phyloP scores from a whole-genome alignment of 2,888 invertebrate species.

The Lasiommata megera region DNA sequence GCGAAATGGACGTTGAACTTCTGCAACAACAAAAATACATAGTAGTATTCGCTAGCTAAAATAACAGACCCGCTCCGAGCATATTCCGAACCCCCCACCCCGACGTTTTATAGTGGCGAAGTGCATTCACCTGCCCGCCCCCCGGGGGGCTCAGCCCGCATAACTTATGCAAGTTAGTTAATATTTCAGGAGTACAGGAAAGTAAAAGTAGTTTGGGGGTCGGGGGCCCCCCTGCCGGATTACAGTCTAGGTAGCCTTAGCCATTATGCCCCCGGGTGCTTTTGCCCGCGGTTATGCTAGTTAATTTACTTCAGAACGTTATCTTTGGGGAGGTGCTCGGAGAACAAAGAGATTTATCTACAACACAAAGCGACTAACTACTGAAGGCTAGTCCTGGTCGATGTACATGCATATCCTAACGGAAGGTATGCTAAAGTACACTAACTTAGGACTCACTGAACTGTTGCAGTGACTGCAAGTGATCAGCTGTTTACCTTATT shows the following conservation, averaged over 20 bases:
- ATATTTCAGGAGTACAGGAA: constrained; percentile 68
- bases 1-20: constrained; percentile 40
- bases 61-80: constrained; percentile 37
- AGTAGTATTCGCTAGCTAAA: constrained; percentile 35
- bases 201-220: constrained; percentile 57
- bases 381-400: no score
- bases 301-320: constrained; percentile 25
- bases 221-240: constrained; percentile 15
- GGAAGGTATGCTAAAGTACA: no score
- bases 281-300: constrained; percentile 23
- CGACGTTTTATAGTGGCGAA: constrained; percentile 27
- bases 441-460: no score
- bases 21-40: constrained; percentile 29
- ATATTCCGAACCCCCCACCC: constrained; percentile 15
- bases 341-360: neutral
- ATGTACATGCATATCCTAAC: no score
- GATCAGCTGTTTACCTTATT: no score
- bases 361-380: neutral
- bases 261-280: constrained; percentile 23
- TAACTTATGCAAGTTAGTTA: constrained; percentile 76
- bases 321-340: constrained; percentile 12
- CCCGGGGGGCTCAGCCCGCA: constrained; percentile 35
- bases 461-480: no score
- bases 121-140: constrained; percentile 58
- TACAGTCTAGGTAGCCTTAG: constrained; percentile 33